Evolutionary conservation across 2,797 vertebrate genomes (phyloP).

Genomic region (Spheniscus humboldti): DNA sequence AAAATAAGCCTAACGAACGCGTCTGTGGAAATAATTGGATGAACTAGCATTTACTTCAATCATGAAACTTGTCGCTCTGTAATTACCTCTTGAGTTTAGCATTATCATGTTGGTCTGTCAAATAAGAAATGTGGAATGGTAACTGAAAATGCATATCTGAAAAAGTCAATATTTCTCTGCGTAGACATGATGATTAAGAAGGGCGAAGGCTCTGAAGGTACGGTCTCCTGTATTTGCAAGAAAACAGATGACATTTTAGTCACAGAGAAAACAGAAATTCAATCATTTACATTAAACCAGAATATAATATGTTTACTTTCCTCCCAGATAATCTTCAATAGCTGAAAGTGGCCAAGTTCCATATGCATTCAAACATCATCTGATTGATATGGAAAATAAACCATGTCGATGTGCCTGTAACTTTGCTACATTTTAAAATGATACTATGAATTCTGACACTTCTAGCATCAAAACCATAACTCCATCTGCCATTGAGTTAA

Average conservation of each 20-base stretch:
- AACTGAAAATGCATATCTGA: neutral
- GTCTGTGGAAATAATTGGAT: constrained; percentile 4
- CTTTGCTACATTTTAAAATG: neutral
- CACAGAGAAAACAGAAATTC: neutral
- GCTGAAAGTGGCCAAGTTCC: neutral
- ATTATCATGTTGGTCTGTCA: neutral
- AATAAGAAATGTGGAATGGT: neutral
- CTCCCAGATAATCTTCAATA: neutral
- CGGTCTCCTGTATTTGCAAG: neutral
- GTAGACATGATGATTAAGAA: neutral
- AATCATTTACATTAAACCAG: neutral
- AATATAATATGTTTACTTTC: neutral
- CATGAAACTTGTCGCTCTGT: neutral
- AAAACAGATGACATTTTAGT: neutral
- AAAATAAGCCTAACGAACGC: neutral
- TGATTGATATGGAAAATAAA: neutral
- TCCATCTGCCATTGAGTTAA: neutral
- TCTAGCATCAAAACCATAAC: neutral
- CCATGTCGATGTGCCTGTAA: neutral
- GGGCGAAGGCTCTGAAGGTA: neutral
- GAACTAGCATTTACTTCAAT: neutral
- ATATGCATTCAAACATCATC: neutral
- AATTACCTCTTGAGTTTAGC: neutral
- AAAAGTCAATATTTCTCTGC: neutral
- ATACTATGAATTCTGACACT: neutral